Evolutionary conservation across 2,797 vertebrate genomes (phyloP).

Genomic region (Microctenopoma stevenorrisi): DNA sequence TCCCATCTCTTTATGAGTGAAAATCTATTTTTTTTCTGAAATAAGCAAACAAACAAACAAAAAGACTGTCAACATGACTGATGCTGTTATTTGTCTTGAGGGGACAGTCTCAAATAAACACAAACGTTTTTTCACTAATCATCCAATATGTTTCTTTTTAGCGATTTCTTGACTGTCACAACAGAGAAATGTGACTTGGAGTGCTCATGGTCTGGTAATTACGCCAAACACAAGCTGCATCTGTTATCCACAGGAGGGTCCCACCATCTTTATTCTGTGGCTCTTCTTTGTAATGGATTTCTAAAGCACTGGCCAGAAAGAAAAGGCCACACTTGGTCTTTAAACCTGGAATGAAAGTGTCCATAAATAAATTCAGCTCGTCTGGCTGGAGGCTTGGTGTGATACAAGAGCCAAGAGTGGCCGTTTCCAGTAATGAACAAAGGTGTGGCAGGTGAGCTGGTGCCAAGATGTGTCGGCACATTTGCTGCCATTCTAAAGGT

Average conservation of each 20-base stretch:
- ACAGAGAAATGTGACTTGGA: not conserved
- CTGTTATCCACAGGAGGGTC: slow-evolving; percentile 45
- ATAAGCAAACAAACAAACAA: no score
- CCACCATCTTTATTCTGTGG: slow-evolving; percentile 30
- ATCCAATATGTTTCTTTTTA: not conserved
- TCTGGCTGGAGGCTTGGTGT: slow-evolving; percentile 53
- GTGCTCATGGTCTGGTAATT: not conserved
- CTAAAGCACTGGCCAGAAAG: slow-evolving; percentile 38
- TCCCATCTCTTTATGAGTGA: no score
- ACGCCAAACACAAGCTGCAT: slow-evolving; percentile 40
- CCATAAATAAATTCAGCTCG: slow-evolving; percentile 68
- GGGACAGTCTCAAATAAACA: not conserved
- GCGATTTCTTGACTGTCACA: not conserved
- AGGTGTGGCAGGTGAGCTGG: slow-evolving; percentile 38
- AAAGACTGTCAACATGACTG: no score
- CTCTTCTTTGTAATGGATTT: slow-evolving; percentile 43
- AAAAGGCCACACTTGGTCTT: slow-evolving; percentile 50
- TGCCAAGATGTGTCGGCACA: slow-evolving; percentile 73
- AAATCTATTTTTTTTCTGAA: no score
- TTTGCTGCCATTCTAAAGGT: slow-evolving; percentile 60
- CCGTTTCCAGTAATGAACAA: slow-evolving; percentile 70
- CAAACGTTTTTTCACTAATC: not conserved
- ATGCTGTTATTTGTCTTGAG: no score
- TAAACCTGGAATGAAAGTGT: slow-evolving; percentile 58
- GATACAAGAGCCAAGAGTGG: slow-evolving; percentile 60